Percentiles rank a stretch among this genome's conserved stretches.
Evolutionary conservation across 2,888 invertebrate species (phyloP).

Genomic region (Flexamia atlantica): DNA sequence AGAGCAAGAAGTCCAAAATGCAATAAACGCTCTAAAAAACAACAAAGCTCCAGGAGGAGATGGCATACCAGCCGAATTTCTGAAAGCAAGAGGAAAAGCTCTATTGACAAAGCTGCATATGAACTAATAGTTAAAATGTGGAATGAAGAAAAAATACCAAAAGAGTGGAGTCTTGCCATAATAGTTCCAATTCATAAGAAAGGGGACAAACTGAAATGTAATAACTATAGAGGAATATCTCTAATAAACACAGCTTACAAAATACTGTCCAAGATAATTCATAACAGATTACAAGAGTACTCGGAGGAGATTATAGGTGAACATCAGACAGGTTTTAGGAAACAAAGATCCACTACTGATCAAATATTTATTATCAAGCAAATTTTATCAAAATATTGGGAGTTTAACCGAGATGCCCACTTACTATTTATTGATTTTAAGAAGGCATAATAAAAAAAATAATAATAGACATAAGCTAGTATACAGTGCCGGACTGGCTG

Average conservation of each 20-base stretch:
- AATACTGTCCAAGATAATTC: slow-evolving; percentile 15
- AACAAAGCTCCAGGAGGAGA: slow-evolving; percentile 61
- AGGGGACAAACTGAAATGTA: background rate
- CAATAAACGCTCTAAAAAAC: slow-evolving; percentile 50
- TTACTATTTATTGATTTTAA: slow-evolving; percentile 59
- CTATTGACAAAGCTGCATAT: slow-evolving; percentile 52
- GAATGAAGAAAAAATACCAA: slow-evolving; percentile 58
- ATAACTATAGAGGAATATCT: background rate
- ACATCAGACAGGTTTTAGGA: background rate
- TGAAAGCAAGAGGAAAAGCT: slow-evolving; percentile 52
- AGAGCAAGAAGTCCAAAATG: slow-evolving; percentile 1
- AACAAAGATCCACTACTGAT: slow-evolving; percentile 48
- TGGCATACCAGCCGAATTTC: slow-evolving; percentile 59
- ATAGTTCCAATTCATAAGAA: slow-evolving; percentile 29
- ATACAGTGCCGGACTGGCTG: no score
- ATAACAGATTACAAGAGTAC: slow-evolving; percentile 23
- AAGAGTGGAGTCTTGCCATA: slow-evolving; percentile 50
- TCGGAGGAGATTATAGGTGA: slow-evolving; percentile 33
- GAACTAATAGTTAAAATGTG: slow-evolving; percentile 47
- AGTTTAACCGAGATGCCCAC: slow-evolving; percentile 49
- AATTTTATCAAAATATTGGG: slow-evolving; percentile 49
- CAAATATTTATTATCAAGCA: slow-evolving; percentile 55
- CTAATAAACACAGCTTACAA: slow-evolving; percentile 28
- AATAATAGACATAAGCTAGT: no score
- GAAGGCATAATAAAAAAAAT: no score